Percentiles rank a stretch among this genome's conserved stretches.
Conservation (phyloP, 2,888 invertebrate species). For the Onthophagus sagittarius region DNA sequence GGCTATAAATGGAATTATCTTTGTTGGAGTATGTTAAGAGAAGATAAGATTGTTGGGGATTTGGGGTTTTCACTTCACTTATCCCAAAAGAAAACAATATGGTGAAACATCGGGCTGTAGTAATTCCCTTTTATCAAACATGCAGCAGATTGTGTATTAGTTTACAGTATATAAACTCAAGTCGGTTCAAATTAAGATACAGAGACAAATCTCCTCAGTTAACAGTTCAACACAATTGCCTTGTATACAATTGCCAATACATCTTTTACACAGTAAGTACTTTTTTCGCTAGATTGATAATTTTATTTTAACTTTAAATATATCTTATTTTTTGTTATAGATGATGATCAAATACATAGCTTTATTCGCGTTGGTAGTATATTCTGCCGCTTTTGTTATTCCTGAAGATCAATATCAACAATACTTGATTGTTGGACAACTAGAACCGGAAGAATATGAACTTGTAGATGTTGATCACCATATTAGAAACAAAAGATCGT, state of each 20-base stretch:
- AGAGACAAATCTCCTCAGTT: not conserved
- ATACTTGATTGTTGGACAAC: not conserved
- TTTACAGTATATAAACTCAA: not conserved
- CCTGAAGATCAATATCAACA: not conserved
- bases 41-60: too few relatives aligned
- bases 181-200: not conserved
- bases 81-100: slow-evolving; percentile 32
- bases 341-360: slow-evolving; percentile 12
- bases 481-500: slow-evolving; percentile 6
- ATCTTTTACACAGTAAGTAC: not conserved
- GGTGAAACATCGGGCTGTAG: not conserved
- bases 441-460: not conserved
- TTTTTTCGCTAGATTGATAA: not conserved
- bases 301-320: too few relatives aligned
- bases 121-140: slow-evolving; percentile 6
- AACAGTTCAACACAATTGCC: not conserved
- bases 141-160: not conserved
- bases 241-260: not conserved
- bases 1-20: too few relatives aligned
- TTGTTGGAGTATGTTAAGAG: too few relatives aligned
- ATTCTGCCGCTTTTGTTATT: slow-evolving; percentile 10
- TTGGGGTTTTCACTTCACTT: not conserved
- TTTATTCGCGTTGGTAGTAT: not conserved
- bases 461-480: not conserved
- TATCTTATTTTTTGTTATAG: slow-evolving; percentile 1